phyloP scores from a whole-genome alignment of 1,140 invertebrate species.

The Euura saliciscinereae region DNA sequence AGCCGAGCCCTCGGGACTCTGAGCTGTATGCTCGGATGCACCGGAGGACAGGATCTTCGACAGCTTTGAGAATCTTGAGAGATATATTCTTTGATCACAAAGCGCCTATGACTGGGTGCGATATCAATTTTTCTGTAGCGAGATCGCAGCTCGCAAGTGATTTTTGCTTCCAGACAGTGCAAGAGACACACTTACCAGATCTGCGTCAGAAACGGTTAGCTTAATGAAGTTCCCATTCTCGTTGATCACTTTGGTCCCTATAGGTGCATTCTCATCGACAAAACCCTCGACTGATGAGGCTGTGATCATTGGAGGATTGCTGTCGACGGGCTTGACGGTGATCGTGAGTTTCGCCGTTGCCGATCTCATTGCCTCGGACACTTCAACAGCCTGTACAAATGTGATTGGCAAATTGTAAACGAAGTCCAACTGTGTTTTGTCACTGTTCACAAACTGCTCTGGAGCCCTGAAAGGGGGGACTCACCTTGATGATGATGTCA shows the following conservation, averaged over 20 bases:
- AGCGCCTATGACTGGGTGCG: not conserved
- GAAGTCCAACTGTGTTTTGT: too few species aligned
- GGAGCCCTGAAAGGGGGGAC: not conserved
- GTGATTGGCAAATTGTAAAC: not conserved
- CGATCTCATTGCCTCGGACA: slow-evolving; percentile 75
- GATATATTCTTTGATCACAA: not conserved
- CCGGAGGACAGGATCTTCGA: not conserved
- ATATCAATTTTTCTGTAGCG: too few species aligned
- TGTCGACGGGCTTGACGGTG: slow-evolving; percentile 82
- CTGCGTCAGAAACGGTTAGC: slow-evolving; percentile 79
- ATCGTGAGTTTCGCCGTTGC: slow-evolving; percentile 83
- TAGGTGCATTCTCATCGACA: slow-evolving; percentile 84
- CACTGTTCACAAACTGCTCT: too few species aligned
- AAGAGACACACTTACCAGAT: slow-evolving; percentile 71
- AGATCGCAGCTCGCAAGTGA: too few species aligned
- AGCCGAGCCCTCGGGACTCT: not conserved
- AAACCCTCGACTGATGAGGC: slow-evolving; percentile 76
- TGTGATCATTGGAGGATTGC: slow-evolving; percentile 79
- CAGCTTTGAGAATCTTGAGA: not conserved
- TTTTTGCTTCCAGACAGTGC: not conserved
- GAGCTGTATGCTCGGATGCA: not conserved
- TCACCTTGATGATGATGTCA: slow-evolving; percentile 75
- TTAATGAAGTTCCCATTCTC: slow-evolving; percentile 69
- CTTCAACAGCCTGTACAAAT: slow-evolving; percentile 75
- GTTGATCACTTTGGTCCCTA: slow-evolving; percentile 82